Base-by-base conservation (phyloP, 2,888 invertebrate genomes). In the Holacanthella duospinosa region DNA sequence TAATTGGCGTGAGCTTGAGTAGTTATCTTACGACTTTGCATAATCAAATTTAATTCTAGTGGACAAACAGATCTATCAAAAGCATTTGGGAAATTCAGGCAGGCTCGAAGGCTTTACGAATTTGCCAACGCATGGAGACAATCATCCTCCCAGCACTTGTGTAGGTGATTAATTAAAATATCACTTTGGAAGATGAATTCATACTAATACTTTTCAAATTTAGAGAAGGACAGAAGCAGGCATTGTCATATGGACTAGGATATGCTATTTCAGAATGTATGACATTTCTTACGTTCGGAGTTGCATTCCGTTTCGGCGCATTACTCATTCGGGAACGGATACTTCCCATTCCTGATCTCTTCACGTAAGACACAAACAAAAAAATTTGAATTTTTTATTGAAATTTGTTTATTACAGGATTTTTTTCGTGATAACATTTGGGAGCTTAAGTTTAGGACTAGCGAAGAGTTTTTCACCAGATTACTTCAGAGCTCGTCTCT, bases 391-490 rank as follows among this genome's bases (percentile, higher is more conserved):
- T 36, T 36, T 36, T n/a, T n/a, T n/a, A n/a, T n/a, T n/a, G n/a
- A n/a, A n/a, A n/a, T n/a, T n/a, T n/a, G 36, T 36, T 36, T n/a
- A 36, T 36, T 36, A n/a, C 48, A 48, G 48, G 12, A 21, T 48
- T n/a, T 48, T 48, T 21, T 48, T 48, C n/a, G 48, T 48, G 4
- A 48, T 48, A 4, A 48, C 21, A 21, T 48, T 48, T 21, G 48
- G 48, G 4, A 48, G 48, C 21, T 48, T 48, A 21, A 48, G 48
- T 21, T 48, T 59, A 12, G 44, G 29, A 21, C 59, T 43, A 25
- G 59, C 77, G 6, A 75, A 77, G 25, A 77, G 77, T 1, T 79
- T 77, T 70, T 73, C 77, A 2, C 78, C 78, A 48, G 79, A 79
- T 66, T 78, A 77, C 67, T 74, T 75, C 28, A 78, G 76, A 71